Percentiles rank a stretch among this genome's conserved stretches.
phyloP scores from a whole-genome alignment of 2,113 vertebrate species.

The Setophaga petechia region DNA sequence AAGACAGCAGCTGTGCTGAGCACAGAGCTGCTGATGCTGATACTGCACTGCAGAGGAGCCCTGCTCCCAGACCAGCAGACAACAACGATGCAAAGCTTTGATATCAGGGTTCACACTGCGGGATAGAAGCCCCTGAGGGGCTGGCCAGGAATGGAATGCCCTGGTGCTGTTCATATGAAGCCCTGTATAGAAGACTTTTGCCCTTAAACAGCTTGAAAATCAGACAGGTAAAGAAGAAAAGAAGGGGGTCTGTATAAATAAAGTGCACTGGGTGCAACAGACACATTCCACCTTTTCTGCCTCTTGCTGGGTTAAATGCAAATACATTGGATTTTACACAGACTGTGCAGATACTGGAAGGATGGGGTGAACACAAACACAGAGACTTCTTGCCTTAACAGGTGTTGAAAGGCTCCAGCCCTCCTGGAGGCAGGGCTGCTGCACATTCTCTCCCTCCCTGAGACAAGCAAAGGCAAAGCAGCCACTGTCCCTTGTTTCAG shows the following conservation, averaged over 20 bases:
- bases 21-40: not conserved
- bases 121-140: not conserved
- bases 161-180: not conserved
- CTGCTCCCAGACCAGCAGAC: not conserved
- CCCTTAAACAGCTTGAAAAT: not conserved
- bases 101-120: not conserved
- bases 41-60: not conserved
- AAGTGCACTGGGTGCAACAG: not conserved
- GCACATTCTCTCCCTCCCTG: not conserved
- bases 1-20: not conserved
- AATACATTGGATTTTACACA: not conserved
- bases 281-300: not conserved
- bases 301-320: not conserved
- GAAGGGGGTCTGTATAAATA: not conserved
- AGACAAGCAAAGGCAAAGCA: not conserved
- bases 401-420: not conserved
- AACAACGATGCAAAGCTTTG: not conserved
- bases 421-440: not conserved
- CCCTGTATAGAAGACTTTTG: not conserved
- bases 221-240: not conserved
- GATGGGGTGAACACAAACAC: no score
- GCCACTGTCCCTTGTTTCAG: not conserved
- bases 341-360: not conserved
- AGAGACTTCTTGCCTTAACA: not conserved
- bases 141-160: not conserved